These are phyloP conservation scores for Formica exsecta DNA, from an alignment of 1,140 invertebrate genomes.

Conservation along the genomic window DNA sequence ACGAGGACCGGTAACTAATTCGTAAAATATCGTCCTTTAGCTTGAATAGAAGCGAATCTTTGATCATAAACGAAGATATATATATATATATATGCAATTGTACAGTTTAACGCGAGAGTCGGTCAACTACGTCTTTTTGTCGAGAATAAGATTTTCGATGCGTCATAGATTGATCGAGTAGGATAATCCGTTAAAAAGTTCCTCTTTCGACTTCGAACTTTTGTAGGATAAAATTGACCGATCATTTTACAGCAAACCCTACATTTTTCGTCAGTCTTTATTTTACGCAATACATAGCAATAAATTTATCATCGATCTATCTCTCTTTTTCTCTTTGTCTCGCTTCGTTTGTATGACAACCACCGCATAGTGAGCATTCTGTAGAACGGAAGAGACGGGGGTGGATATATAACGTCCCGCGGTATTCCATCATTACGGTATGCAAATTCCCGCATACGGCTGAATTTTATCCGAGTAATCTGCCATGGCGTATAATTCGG, in stretches of 20 bases:
- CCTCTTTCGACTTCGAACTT: neutral
- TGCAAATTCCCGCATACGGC: conserved; percentile 79
- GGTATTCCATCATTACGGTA: conserved; percentile 74
- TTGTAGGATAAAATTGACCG: neutral
- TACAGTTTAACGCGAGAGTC: neutral
- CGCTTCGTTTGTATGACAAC: conserved; percentile 27
- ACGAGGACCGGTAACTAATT: conserved; percentile 47
- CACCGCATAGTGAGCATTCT: conserved; percentile 60
- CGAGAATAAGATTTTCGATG: conserved; percentile 15
- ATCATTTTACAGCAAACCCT: neutral
- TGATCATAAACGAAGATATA: too few species aligned
- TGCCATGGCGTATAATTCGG: conserved; percentile 80
- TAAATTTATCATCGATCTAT: conserved; percentile 25
- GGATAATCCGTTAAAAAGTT: conserved; percentile 32
- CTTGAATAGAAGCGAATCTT: too few species aligned
- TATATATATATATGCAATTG: neutral
- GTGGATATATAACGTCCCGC: conserved; percentile 57
- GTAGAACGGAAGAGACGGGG: conserved; percentile 50
- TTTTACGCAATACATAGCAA: neutral
- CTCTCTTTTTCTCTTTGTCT: neutral
- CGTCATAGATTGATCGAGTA: conserved; percentile 13
- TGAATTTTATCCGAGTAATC: conserved; percentile 84
- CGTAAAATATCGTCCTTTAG: conserved; percentile 56
- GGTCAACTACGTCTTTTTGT: neutral
- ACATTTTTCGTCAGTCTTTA: conserved; percentile 18